These are phyloP conservation scores for Struthio camelus DNA, from an alignment of 2,113 vertebrate species.

Conservation along the genomic window DNA sequence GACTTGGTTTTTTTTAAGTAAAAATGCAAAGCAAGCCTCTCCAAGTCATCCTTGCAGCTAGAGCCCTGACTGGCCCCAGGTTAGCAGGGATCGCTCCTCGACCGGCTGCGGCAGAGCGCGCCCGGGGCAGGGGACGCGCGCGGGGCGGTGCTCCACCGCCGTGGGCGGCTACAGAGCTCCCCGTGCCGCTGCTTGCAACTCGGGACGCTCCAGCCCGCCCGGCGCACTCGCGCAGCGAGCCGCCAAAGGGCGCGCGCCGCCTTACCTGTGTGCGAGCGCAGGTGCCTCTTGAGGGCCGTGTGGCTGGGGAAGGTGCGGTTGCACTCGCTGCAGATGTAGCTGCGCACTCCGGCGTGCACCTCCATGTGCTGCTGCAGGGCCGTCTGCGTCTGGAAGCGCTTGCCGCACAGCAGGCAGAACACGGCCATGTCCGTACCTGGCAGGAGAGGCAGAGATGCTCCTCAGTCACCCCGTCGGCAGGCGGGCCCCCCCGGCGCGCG, in stretches of 20 bases:
- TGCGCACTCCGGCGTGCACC: slow-evolving; percentile 95
- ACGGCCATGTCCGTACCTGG: slow-evolving; percentile 97
- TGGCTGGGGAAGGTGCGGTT: slow-evolving; percentile 99
- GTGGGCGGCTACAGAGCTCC: too few species aligned
- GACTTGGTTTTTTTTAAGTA: neutral
- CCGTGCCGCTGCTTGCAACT: too few species aligned
- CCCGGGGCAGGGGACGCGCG: too few species aligned
- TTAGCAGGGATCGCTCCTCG: neutral
- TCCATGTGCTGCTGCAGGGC: slow-evolving; percentile 99
- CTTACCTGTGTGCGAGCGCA: slow-evolving; percentile 97
- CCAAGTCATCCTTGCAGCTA: neutral
- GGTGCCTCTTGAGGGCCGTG: slow-evolving; percentile 97
- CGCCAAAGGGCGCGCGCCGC: too few species aligned
- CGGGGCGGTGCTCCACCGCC: too few species aligned
- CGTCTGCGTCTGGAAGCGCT: slow-evolving; percentile 95
- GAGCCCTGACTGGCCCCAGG: too few species aligned
- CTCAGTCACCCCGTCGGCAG: neutral
- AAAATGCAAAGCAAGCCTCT: neutral
- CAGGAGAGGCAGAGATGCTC: neutral
- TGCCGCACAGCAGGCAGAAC: slow-evolving; percentile 97
- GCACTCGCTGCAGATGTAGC: slow-evolving; percentile 98
- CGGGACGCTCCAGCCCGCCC: too few species aligned
- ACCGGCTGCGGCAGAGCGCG: too few species aligned
- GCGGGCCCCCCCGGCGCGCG: too few species aligned
- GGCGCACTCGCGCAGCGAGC: too few species aligned